Evolutionary conservation across 2,888 invertebrate species (phyloP).

Genomic region (Cryptus armator): DNA sequence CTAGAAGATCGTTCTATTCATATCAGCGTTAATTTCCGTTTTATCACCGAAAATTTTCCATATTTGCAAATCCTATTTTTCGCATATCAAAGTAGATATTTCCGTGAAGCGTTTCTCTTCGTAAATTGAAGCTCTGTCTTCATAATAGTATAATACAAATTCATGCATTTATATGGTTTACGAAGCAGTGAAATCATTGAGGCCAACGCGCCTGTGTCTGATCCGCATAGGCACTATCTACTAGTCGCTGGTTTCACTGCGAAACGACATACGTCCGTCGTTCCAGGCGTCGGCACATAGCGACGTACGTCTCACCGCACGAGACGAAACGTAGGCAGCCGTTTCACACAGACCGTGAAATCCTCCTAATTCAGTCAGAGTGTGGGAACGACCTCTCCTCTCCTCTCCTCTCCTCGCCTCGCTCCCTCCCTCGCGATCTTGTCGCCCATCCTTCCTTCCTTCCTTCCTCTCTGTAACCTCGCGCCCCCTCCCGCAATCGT

Average conservation of each 20-base stretch:
- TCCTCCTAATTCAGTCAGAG: conserved; percentile 71
- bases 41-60: not conserved
- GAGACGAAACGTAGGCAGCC: conserved; percentile 59
- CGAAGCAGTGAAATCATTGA: conserved; percentile 19
- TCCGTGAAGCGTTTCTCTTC: not conserved
- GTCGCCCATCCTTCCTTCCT: conserved; percentile 41
- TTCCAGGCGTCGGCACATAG: conserved; percentile 63
- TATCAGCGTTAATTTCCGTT: not conserved
- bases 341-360: conserved; percentile 70
- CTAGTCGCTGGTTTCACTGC: not conserved
- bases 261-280: conserved; percentile 40
- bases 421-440: conserved; percentile 12
- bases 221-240: conserved; percentile 14
- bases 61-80: not conserved
- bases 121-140: not conserved
- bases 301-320: conserved; percentile 64
- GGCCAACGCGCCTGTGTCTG: conserved; percentile 6
- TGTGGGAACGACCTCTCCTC: conserved; percentile 42
- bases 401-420: conserved; percentile 1
- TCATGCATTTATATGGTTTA: not conserved
- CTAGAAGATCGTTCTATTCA: not conserved
- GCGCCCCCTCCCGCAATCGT: conserved; percentile 9
- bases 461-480: conserved; percentile 36
- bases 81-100: not conserved
- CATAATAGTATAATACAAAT: not conserved